Percentiles rank a stretch among this genome's conserved stretches.
phyloP scores from a whole-genome alignment of 2,888 invertebrate genomes.

The Pammene fasciana region DNA sequence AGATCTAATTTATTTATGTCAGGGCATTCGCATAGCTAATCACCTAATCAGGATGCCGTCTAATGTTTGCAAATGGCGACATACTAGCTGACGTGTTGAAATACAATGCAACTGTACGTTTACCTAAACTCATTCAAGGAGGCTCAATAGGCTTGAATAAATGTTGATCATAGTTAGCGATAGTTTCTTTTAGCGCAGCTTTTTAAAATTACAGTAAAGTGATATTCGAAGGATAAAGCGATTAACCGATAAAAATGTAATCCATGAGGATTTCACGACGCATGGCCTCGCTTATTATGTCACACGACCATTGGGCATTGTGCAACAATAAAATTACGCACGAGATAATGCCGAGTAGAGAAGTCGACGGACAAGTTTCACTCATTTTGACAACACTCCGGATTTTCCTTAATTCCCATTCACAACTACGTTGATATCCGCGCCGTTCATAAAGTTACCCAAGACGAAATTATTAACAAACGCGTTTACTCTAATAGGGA shows the following conservation, averaged over 20 bases:
- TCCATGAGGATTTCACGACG: neutral
- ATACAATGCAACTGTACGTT: conserved; percentile 28
- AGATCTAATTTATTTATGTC: neutral
- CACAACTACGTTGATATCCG: conserved; percentile 10
- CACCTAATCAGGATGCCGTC: conserved; percentile 25
- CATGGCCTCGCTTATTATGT: conserved; percentile 25
- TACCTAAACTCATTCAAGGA: conserved; percentile 17
- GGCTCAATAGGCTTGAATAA: neutral
- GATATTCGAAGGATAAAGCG: conserved; percentile 7
- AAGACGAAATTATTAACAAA: too few species aligned
- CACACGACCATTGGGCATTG: conserved; percentile 11
- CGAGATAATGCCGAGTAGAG: conserved; percentile 11
- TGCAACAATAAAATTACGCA: conserved; percentile 24
- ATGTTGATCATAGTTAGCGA: neutral
- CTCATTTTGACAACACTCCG: conserved; percentile 12
- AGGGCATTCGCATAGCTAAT: neutral
- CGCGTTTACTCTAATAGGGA: neutral
- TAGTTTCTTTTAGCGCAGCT: too few species aligned
- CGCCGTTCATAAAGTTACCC: too few species aligned
- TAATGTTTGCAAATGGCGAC: conserved; percentile 26
- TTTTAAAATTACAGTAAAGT: too few species aligned
- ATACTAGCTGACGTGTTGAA: conserved; percentile 12
- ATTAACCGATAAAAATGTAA: neutral
- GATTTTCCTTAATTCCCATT: conserved; percentile 24
- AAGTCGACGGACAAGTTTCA: conserved; percentile 14